These are phyloP conservation scores for Parazoanthus swiftii DNA, from an alignment of 92 coral and sea anemone species.

Conservation along the genomic window DNA sequence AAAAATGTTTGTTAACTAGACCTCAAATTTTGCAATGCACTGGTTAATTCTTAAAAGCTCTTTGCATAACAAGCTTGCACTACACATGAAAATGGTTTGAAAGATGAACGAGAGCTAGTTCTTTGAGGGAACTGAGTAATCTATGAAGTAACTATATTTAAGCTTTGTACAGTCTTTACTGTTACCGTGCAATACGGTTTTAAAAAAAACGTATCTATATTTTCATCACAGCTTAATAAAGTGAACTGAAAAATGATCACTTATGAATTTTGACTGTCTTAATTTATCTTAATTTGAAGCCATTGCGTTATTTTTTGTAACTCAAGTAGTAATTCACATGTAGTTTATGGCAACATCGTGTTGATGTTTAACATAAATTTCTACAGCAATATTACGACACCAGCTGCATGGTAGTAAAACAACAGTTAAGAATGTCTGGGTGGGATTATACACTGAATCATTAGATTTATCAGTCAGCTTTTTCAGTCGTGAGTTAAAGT, in stretches of 20 bases:
- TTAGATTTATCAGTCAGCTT: not conserved
- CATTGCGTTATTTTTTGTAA: not conserved
- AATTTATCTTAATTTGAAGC: no score
- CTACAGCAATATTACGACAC: not conserved
- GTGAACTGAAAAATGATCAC: not conserved
- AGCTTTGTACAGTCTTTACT: no score
- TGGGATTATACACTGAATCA: not conserved
- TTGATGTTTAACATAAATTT: not conserved
- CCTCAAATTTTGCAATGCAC: not conserved
- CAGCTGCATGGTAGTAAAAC: no score
- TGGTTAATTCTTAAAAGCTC: no score
- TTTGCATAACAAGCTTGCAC: not conserved
- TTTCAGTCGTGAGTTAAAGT: not conserved
- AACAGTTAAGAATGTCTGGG: not conserved
- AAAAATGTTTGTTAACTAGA: not conserved
- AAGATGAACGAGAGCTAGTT: no score
- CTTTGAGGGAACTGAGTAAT: no score
- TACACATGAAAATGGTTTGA: not conserved
- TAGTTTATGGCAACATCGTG: not conserved
- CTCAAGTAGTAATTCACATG: no score
- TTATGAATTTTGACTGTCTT: not conserved
- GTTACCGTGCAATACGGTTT: no score
- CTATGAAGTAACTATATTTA: no score
- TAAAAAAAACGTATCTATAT: no score
- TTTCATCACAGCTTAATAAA: no score